These are phyloP conservation scores for Carassius auratus DNA, from an alignment of 2,113 vertebrate species.

Conservation along the genomic window DNA sequence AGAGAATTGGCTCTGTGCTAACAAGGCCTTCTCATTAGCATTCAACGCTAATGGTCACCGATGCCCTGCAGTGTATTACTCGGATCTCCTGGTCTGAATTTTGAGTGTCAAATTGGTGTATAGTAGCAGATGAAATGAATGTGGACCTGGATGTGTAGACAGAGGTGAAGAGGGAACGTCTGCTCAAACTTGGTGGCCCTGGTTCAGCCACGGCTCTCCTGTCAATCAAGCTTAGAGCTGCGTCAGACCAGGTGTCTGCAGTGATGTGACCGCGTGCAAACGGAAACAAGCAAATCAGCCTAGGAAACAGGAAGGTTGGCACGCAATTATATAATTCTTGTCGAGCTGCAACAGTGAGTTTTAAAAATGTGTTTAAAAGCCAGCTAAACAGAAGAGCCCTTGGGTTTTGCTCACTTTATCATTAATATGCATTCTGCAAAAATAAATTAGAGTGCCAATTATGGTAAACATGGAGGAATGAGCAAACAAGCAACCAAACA, in stretches of 20 bases:
- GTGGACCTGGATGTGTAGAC: background rate
- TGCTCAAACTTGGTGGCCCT: background rate
- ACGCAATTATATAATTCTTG: constrained; percentile 13
- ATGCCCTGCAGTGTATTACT: background rate
- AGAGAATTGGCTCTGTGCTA: background rate
- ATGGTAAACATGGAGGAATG: too few species aligned
- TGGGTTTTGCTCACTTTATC: constrained; percentile 46
- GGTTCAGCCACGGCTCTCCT: constrained; percentile 13
- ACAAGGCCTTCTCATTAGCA: constrained; percentile 21
- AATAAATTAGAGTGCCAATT: constrained; percentile 36
- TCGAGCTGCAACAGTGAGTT: constrained; percentile 6
- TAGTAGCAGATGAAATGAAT: background rate
- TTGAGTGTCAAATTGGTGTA: constrained; percentile 27
- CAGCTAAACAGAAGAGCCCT: constrained; percentile 18
- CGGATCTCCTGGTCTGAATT: constrained; percentile 3
- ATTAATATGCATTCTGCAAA: constrained; percentile 39
- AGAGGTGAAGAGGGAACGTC: constrained; percentile 8
- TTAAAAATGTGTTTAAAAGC: constrained; percentile 6
- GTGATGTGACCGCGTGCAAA: background rate
- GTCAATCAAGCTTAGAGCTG: constrained; percentile 37
- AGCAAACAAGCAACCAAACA: background rate
- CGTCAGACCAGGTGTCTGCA: background rate
- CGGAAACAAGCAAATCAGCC: constrained; percentile 8
- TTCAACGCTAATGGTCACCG: background rate
- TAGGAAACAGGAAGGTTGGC: constrained; percentile 22